phyloP scores from a whole-genome alignment of 2,797 vertebrate genomes.

The Prunella strophiata region DNA sequence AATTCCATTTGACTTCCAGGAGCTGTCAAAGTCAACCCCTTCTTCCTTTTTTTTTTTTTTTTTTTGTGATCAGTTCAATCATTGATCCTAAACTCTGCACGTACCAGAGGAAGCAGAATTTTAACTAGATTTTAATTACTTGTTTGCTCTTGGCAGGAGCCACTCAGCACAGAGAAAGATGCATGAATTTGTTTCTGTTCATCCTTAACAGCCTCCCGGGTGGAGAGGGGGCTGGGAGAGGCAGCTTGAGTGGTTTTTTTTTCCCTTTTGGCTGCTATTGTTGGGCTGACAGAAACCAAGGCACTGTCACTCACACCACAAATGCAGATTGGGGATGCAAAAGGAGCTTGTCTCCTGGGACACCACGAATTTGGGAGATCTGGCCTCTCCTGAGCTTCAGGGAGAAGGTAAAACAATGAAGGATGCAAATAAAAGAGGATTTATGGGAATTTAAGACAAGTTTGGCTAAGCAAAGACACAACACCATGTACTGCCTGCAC shows the following conservation, averaged over 20 bases:
- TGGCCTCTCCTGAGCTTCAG: not conserved
- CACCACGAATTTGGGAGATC: rapidly evolving
- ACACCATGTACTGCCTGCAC: rapidly evolving
- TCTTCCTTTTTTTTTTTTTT: no score
- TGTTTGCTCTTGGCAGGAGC: slow-evolving; percentile 54
- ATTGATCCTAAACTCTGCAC: not conserved
- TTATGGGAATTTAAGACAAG: not conserved
- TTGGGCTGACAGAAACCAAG: slow-evolving; percentile 27
- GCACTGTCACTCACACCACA: not conserved
- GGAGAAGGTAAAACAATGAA: not conserved
- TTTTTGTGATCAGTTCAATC: not conserved
- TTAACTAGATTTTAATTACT: slow-evolving; percentile 38
- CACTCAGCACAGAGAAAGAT: not conserved
- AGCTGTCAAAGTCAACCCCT: not conserved
- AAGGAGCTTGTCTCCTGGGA: not conserved
- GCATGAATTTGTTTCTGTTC: not conserved
- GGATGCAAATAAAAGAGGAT: not conserved
- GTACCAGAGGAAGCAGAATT: slow-evolving; percentile 17
- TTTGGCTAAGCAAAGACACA: not conserved
- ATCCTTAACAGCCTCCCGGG: not conserved
- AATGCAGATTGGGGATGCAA: not conserved
- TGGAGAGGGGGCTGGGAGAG: not conserved
- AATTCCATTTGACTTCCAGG: not conserved
- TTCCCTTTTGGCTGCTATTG: slow-evolving; percentile 5
- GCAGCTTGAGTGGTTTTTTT: not conserved